phyloP scores from a whole-genome alignment of 2,888 invertebrate genomes.

The Eledone cirrhosa region DNA sequence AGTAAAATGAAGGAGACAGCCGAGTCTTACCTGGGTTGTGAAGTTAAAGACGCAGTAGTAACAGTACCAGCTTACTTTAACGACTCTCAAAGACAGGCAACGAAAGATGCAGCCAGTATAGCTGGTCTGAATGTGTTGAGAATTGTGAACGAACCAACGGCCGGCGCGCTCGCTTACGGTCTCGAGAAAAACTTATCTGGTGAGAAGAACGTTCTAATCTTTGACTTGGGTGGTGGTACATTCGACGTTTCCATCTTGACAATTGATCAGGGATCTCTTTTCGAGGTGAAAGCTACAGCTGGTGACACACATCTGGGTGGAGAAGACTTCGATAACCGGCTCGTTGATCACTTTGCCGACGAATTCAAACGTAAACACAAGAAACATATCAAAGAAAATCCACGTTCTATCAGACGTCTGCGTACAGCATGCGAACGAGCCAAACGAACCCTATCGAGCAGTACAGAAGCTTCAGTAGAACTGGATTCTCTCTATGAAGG shows the following conservation, averaged over 20 bases:
- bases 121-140: slow-evolving; percentile 67
- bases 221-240: slow-evolving; percentile 79
- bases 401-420: slow-evolving; percentile 85
- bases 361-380: slow-evolving; percentile 79
- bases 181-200: slow-evolving; percentile 66
- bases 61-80: slow-evolving; percentile 66
- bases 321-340: slow-evolving; percentile 78
- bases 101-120: slow-evolving; percentile 67
- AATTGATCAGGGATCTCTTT: slow-evolving; percentile 73
- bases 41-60: slow-evolving; percentile 59
- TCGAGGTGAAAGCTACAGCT: slow-evolving; percentile 81
- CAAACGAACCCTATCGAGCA: slow-evolving; percentile 71
- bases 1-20: slow-evolving; percentile 81
- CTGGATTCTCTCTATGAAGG: slow-evolving; percentile 93
- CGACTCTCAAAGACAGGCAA: slow-evolving; percentile 73
- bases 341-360: slow-evolving; percentile 82
- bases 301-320: slow-evolving; percentile 85
- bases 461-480: slow-evolving; percentile 75
- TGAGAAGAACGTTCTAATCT: slow-evolving; percentile 70
- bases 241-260: slow-evolving; percentile 68
- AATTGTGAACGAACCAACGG: slow-evolving; percentile 74
- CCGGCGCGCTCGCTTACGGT: slow-evolving; percentile 68
- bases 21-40: slow-evolving; percentile 72
- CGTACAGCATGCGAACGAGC: slow-evolving; percentile 83
- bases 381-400: slow-evolving; percentile 73